Percentiles rank a stretch among this genome's conserved stretches.
phyloP scores from a whole-genome alignment of 2,888 invertebrate species.

The Epinotia ramella region DNA sequence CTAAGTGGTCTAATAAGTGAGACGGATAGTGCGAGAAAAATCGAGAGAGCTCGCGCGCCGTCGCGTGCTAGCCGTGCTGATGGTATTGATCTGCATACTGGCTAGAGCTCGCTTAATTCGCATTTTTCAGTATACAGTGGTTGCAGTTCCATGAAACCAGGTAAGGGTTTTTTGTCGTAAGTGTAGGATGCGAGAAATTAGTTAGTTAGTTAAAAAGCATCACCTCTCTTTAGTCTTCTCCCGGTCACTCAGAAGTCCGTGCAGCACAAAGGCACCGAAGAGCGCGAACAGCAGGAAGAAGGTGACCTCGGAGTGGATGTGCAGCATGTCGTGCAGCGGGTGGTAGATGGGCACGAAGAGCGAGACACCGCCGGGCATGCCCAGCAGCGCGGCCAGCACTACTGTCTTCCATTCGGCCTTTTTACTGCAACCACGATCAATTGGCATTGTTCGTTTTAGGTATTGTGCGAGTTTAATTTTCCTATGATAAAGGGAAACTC shows the following conservation, averaged over 20 bases:
- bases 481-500: too few species aligned
- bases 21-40: too few species aligned
- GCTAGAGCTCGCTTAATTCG: too few species aligned
- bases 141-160: too few species aligned
- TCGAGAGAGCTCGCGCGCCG: too few species aligned
- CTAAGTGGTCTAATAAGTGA: too few species aligned
- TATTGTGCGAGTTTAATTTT: background rate
- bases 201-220: too few species aligned
- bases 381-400: slow-evolving; percentile 86
- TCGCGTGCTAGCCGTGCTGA: too few species aligned
- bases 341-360: slow-evolving; percentile 91
- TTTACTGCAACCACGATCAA: slow-evolving; percentile 54
- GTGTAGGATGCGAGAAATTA: too few species aligned
- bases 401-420: slow-evolving; percentile 69
- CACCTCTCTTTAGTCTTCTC: slow-evolving; percentile 65
- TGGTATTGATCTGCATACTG: too few species aligned
- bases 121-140: too few species aligned
- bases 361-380: slow-evolving; percentile 90
- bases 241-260: slow-evolving; percentile 83
- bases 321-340: slow-evolving; percentile 88
- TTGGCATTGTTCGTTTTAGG: background rate
- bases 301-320: slow-evolving; percentile 90
- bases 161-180: too few species aligned
- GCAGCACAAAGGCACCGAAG: slow-evolving; percentile 86
- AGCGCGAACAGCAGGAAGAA: slow-evolving; percentile 87